Percentiles rank a stretch among this genome's conserved stretches.
phyloP scores from a whole-genome alignment of 92 coral and sea anemone genomes.

The Virgularia gustaviana region DNA sequence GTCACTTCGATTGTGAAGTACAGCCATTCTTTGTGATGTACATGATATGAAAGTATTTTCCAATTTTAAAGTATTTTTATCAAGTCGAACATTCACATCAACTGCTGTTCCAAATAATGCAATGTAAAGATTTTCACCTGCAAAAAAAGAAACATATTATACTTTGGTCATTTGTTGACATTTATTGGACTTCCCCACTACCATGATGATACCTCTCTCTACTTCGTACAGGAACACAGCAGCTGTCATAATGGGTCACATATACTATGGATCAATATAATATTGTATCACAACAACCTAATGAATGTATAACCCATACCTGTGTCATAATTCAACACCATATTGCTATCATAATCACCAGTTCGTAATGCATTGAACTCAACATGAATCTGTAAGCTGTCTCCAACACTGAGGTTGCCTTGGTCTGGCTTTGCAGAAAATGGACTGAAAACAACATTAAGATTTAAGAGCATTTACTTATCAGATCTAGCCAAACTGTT shows the following conservation, averaged over 20 bases:
- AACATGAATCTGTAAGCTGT: conserved; percentile 88
- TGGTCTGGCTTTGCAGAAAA: conserved; percentile 87
- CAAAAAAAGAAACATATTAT: no score
- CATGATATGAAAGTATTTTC: conserved; percentile 94
- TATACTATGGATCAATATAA: no score
- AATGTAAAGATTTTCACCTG: conserved; percentile 85
- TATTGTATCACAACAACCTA: no score
- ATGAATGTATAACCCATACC: conserved; percentile 62
- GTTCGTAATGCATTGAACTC: conserved; percentile 83
- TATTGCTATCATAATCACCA: conserved; percentile 79
- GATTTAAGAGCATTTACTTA: not conserved
- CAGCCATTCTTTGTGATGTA: conserved; percentile 85
- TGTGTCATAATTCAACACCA: conserved; percentile 93
- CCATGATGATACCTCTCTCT: no score
- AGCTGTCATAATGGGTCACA: no score
- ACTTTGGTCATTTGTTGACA: not conserved
- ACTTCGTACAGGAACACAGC: no score
- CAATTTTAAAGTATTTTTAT: conserved; percentile 86
- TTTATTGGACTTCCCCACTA: not conserved
- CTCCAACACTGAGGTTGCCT: conserved; percentile 87
- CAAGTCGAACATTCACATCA: conserved; percentile 87
- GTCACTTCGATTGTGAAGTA: conserved; percentile 85
- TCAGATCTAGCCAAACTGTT: not conserved
- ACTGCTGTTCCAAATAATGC: conserved; percentile 86
- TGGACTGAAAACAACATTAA: conserved; percentile 38